Evolutionary conservation across 2,113 vertebrate genomes (phyloP).

Genomic region (Oryzias curvinotus): DNA sequence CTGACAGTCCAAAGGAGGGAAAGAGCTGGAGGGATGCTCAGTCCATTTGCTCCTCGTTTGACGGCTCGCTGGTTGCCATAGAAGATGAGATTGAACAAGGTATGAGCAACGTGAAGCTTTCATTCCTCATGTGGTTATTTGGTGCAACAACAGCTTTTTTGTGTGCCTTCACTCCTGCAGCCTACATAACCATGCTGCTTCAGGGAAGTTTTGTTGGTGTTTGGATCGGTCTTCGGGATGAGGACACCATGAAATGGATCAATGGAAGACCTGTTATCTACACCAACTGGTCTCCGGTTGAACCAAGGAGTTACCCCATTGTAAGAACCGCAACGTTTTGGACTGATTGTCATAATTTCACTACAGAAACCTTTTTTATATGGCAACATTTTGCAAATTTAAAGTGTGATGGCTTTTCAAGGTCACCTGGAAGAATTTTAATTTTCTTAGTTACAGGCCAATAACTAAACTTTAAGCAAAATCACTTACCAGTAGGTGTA

Average conservation of each 20-base stretch:
- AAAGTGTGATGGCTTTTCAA: too few relatives aligned
- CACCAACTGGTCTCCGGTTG: constrained; percentile 89
- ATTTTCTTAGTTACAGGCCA: too few relatives aligned
- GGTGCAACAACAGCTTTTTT: neutral
- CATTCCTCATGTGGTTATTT: neutral
- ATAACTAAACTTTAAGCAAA: too few relatives aligned
- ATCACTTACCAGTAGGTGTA: too few relatives aligned
- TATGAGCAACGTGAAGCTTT: constrained; percentile 47
- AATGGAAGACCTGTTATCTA: constrained; percentile 79
- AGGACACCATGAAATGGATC: constrained; percentile 81
- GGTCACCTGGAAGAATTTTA: too few relatives aligned
- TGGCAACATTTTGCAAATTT: too few relatives aligned
- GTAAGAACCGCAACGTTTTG: constrained; percentile 46
- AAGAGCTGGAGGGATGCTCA: constrained; percentile 86
- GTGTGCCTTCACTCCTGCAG: constrained; percentile 65
- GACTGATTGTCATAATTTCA: neutral
- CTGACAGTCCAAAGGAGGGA: constrained; percentile 73
- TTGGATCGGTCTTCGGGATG: constrained; percentile 86
- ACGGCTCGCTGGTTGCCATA: constrained; percentile 82
- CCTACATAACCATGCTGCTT: constrained; percentile 93
- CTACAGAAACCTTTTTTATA: too few relatives aligned
- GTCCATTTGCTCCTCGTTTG: constrained; percentile 79
- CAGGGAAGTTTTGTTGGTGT: constrained; percentile 82
- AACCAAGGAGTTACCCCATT: constrained; percentile 63
- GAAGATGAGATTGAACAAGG: constrained; percentile 92